Base-by-base conservation (phyloP, 1,140 invertebrate genomes). In the Drosophila insularis region DNA sequence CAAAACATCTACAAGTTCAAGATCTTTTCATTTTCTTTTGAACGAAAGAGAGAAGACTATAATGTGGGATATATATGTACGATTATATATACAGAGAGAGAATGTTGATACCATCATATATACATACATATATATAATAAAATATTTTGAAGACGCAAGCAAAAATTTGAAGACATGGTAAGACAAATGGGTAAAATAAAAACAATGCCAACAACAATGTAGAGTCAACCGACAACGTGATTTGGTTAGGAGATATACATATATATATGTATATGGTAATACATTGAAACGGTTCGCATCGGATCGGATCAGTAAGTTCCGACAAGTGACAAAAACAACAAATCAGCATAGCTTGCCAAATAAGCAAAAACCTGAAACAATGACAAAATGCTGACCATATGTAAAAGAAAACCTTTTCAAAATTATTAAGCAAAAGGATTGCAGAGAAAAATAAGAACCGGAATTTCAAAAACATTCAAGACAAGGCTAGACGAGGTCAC, bases 331-430 rank as follows among this genome's bases (percentile, higher is more conserved):
- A 35, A 35, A 35, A 35, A 76, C 72, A 73, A 79, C 62, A 86
- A 74, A 71, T 86, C 86, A 81, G 81, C 81, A 63, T 63, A 77
- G 74, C 53, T 84, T 67, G 66, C 37, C 74, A 50, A 50, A 10
- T 50, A 19, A 50, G 17, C 17, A 17, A 68, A 39, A 59, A 53
- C 35, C 4, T 1, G 19, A 43, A 37, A 13, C 50, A 35, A 37
- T 50, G 19, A 21, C 10, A 50, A 50, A 21, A 3, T 50, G 17
- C 21, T 50, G 43, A 50, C 43, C 19, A 21, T 4, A 50, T 7
- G 19, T 4, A 50, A 50, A 50, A 10, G 8, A 21, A 19, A 50
- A 50, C 17, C 17, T 7, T 46, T 46, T 19, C 17, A 19, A 46
- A 46, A 37, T 37, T 37, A 11, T 11, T 37, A 10, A 10, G 3